Evolutionary conservation across 1,140 invertebrate species (phyloP), one percentile per base, ranked within the genome.

Genomic region (Plectrocnemia conspersa): DNA sequence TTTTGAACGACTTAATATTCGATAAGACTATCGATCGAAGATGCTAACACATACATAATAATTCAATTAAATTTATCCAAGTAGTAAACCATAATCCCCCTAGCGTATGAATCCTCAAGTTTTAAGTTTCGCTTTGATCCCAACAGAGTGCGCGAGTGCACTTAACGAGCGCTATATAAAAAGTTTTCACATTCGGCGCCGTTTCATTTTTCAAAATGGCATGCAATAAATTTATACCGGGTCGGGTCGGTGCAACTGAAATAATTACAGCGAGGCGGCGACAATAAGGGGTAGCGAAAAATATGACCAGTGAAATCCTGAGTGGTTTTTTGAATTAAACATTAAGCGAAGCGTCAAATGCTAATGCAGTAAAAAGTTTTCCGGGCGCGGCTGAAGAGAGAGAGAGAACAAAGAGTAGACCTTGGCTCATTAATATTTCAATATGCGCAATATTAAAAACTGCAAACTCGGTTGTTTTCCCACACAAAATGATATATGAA

Each of bases 401-500:
- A n/a, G n/a, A n/a, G 18, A 46, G 44, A 38, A 55, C 45, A 55
- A 55, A 55, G 47, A 50, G 44, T 15, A 47, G 11, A 44, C 18
- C 29, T 24, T 22, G 11, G n/a, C 21, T 35, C 54, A 49, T 49
- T 56, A 49, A 56, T 56, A 56, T 46, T 49, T 49, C 54, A 56
- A 49, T 49, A 36, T 36, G 36, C 24, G 52, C 24, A 50, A 56
- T 49, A 56, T 56, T 56, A 56, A 56, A 56, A 56, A 56, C 54
- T 49, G 45, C 54, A 56, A 56, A 56, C 45, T 56, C 24, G 25
- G 33, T 42, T 47, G 46, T 36, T n/a, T n/a, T 56, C 36, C 19
- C 24, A 40, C 25, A 36, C 11, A 35, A 36, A 49, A 49, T 56
- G 54, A 49, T 55, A 49, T 56, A 56, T 56, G 54, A 56, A 56